Evolutionary conservation across 1,140 invertebrate species (phyloP), one percentile per base, ranked within the genome.

Genomic region (Heterodera schachtii): DNA sequence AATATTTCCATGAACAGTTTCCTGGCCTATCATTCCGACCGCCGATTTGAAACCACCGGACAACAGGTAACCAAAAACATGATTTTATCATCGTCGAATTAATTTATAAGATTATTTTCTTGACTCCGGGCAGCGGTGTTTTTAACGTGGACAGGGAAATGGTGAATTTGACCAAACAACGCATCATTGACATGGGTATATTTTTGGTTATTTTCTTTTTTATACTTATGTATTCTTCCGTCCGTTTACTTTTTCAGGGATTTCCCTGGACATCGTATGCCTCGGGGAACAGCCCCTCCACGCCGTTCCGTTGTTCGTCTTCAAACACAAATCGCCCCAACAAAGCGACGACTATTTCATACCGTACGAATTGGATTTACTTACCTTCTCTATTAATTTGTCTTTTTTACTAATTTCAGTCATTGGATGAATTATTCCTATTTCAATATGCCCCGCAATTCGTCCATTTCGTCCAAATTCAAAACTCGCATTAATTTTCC

Each of bases 271-370:
- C 90, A 92, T 99, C 73, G 96, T 99, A 0, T 99, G 97, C 91
- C 94, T 99, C 31, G 97, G 97, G n/a, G 97, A 99, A 91, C 97
- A 99, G 91, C 97, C 97, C 0, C 91, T 99, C 69, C 97, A 99
- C 91, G 97, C 96, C 52, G 97, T 98, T 1, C 97, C 97, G 1
- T 91, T 99, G 73, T 92, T 98, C 60, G 97, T 96, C 90, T 75
- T 92, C 91, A 86, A 92, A 90, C 88, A 94, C 94, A 91, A 89
- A 81, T 79, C 69, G 49, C 31, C 31, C 31, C 78, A 77, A 52
- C 60, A 74, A 8, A 83, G 52, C 19, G 87, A 87, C 47, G 86
- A 90, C 70, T 90, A 90, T 74, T 90, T 90, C 67, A 90, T 90
- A 78, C 89, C 90, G 16, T 87, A 89, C 31, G 0, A 52, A 11